Conservation (phyloP, 1,140 invertebrate species). For the Platorchestia sp. region DNA sequence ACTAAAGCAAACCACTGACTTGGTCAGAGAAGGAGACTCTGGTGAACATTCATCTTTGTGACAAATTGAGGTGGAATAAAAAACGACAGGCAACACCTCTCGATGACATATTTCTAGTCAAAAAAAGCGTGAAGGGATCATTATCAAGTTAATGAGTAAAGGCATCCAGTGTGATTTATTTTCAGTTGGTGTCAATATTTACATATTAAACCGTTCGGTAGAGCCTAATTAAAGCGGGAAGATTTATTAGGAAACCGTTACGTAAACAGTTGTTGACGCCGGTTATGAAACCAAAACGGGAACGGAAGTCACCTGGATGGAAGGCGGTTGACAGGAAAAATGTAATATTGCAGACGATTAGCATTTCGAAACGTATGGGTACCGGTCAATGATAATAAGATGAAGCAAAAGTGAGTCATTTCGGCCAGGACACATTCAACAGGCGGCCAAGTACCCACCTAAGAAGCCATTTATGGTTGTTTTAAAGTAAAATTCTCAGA, state of each 20-base stretch:
- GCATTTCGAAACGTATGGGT: background rate
- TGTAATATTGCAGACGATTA: conserved; percentile 8
- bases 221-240: background rate
- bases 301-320: background rate
- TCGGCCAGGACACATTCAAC: conserved; percentile 21
- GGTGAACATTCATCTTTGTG: too few relatives aligned
- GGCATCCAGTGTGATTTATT: background rate
- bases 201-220: background rate
- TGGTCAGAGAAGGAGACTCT: too few relatives aligned
- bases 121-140: conserved; percentile 3
- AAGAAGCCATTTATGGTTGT: conserved; percentile 16
- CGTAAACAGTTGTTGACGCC: conserved; percentile 18
- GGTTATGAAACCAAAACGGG: conserved; percentile 21
- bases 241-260: background rate
- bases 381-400: background rate
- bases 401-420: background rate
- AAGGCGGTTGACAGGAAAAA: background rate
- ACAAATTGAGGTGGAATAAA: background rate
- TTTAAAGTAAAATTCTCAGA: background rate
- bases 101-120: background rate
- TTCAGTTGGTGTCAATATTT: background rate
- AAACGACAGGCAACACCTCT: background rate
- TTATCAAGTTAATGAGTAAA: background rate
- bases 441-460: conserved; percentile 38
- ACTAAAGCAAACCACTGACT: too few relatives aligned